phyloP scores from a whole-genome alignment of 2,888 invertebrate species.

The Thereva unica region DNA sequence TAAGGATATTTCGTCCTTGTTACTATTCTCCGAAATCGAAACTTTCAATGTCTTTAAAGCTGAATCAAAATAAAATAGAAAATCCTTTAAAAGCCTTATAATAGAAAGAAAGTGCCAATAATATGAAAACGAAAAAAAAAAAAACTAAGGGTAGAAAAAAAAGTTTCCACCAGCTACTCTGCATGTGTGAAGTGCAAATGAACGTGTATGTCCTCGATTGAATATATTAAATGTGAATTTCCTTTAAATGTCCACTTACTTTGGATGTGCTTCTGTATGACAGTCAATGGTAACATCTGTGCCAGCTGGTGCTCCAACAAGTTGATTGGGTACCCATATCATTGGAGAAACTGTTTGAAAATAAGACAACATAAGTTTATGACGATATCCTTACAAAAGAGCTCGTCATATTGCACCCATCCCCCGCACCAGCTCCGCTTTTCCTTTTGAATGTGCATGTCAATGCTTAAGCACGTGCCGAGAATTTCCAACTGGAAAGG shows the following conservation, averaged over 20 bases:
- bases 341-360: conserved; percentile 78
- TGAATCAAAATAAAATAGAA: no score
- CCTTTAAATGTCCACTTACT: conserved; percentile 50
- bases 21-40: no score
- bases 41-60: no score
- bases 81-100: no score
- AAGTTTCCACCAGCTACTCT: background rate
- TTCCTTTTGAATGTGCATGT: conserved; percentile 7
- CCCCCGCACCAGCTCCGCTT: conserved; percentile 15
- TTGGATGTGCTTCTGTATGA: conserved; percentile 88
- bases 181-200: background rate
- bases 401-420: conserved; percentile 1
- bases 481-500: conserved; percentile 40
- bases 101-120: background rate
- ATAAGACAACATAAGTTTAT: conserved; percentile 35
- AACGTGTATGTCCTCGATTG: background rate
- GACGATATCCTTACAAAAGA: conserved; percentile 48
- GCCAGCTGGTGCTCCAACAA: conserved; percentile 87
- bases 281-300: conserved; percentile 92
- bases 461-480: conserved; percentile 39
- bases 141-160: conserved; percentile 1
- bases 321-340: conserved; percentile 93
- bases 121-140: background rate
- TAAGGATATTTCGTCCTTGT: no score
- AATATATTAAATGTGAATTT: conserved; percentile 9